A percentile compares a stretch with the other conserved stretches of the same genome.
Evolutionary conservation across 1,140 invertebrate species (phyloP).

Genomic region (Idris sp.): DNA sequence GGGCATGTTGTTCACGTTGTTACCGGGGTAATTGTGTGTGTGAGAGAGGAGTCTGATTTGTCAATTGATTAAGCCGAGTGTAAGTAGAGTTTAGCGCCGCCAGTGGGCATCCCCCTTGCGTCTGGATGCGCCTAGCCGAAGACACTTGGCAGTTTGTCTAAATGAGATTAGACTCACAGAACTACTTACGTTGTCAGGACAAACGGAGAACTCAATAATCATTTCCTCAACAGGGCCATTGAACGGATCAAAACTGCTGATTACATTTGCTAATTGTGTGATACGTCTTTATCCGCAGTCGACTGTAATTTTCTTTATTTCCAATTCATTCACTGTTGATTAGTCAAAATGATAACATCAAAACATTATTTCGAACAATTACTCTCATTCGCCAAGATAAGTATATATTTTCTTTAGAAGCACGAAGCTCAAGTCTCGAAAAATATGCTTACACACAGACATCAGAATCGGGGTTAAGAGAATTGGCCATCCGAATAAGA

Average conservation of each 20-base stretch:
- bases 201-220: conserved; percentile 46
- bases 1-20: conserved; percentile 19
- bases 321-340: too few species aligned
- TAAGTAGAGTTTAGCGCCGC: too few species aligned
- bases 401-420: neutral
- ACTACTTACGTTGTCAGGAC: conserved; percentile 57
- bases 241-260: conserved; percentile 36
- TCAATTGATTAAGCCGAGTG: conserved; percentile 58
- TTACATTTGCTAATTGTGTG: conserved; percentile 11
- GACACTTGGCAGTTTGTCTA: conserved; percentile 62
- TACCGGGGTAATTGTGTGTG: conserved; percentile 43
- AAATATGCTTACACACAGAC: conserved; percentile 16
- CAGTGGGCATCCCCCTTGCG: too few species aligned
- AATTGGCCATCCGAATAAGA: conserved; percentile 10
- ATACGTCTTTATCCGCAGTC: conserved; percentile 24
- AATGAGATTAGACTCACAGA: conserved; percentile 63
- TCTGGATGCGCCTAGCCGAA: too few species aligned
- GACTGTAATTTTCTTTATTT: too few species aligned
- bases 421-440: neutral
- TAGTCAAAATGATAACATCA: conserved; percentile 10
- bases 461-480: too few species aligned
- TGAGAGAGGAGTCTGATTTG: conserved; percentile 35
- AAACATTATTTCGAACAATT: conserved; percentile 4
- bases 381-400: conserved; percentile 15
- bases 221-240: conserved; percentile 42